Evolutionary conservation across 2,797 vertebrate species (phyloP), one percentile per base, ranked within the genome.

Genomic region (Crenuchus spilurus): DNA sequence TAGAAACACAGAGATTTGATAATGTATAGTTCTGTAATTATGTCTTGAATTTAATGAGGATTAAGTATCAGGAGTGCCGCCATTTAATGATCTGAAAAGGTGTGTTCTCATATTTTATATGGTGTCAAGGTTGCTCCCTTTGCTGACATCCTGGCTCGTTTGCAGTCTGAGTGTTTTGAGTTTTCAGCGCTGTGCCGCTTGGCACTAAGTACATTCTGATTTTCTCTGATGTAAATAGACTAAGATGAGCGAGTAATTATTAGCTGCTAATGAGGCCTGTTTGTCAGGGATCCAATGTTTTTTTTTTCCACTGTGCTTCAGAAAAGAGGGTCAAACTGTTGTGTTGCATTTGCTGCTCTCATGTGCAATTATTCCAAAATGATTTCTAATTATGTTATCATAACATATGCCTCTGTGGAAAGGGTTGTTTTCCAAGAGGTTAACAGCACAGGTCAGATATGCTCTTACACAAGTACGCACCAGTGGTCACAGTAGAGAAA

Each of bases 241-340:
- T 65, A 74, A 75, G 63, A 81, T 77, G 68, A 64, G 64, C 46
- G 64, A 74, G 63, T 75, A 74, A 81, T 81, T 77, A 83, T 77
- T 77, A 74, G 41, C 31, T 42, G 41, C 71, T 79, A 77, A 83
- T 76, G 63, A 79, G 60, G 54, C 20, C 28, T 39, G 30, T 74
- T 74, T 81, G 58, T 70, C 71, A 74, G 58, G n/a, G 71, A 74
- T 63, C 71, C 71, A 74, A 18, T 1, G 1, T 22, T 51, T 31
- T 6, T 52, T 51, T 28, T 60, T 14, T 20, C 35, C 39, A 28
- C 48, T 48, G 57, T 76, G 55, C 70, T 74, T 68, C 57, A 74
- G 63, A 75, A 76, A 73, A 72, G 30, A 75, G 72, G 70, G 61
- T 71, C 71, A 63, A 64, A 42, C 60, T 48, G 10, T 48, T 62